Base-by-base conservation (phyloP, 2,888 invertebrate species). In the Neoitamus cyanurus region DNA sequence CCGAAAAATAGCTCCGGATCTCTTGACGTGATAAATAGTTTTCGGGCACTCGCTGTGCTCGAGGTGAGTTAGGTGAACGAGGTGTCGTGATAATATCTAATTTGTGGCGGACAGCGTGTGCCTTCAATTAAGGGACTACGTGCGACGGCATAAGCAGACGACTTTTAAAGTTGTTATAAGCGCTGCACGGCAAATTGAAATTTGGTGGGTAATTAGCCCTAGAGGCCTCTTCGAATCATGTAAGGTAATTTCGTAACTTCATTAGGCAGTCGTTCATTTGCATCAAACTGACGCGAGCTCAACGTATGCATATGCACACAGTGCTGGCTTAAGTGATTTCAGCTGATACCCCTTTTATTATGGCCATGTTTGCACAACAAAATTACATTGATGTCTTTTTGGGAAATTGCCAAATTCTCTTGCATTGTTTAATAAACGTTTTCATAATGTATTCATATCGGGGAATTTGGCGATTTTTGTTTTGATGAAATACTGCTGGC, bases 41-140 rank as follows among this genome's bases (percentile, higher is more conserved):
- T 30, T 70, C 13, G 68, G 82, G 69, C 37, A 48, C 30, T 80
- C 70, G n/a, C n/a, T 11, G 30, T 31, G 30, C 15, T 15, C 20
- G 80, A 31, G 58, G 30, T 34, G 34, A 68, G 80, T 42, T 72
- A 72, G 72, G 69, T 72, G 72, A 83, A 72, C 30, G 72, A 83
- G 72, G 72, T 83, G 83, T 72, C 83, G 83, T 83, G 83, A 83
- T 83, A 83, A 83, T 83, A 83, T 83, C 83, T 83, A 83, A 83
- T 83, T 83, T 83, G 83, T 46, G 83, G 83, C 70, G 42, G 83
- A 83, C 80, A 80, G 80, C 80, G 80, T 80, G 80, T 80, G 80
- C 80, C 58, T 58, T 68, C 80, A 80, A 77, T 80, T 80, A 58
- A 80, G 58, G 34, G 31, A 13, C 15, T 58, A 31, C 58, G 34